Conservation (phyloP, 2,888 invertebrate species). For the Lepas anatifera region DNA sequence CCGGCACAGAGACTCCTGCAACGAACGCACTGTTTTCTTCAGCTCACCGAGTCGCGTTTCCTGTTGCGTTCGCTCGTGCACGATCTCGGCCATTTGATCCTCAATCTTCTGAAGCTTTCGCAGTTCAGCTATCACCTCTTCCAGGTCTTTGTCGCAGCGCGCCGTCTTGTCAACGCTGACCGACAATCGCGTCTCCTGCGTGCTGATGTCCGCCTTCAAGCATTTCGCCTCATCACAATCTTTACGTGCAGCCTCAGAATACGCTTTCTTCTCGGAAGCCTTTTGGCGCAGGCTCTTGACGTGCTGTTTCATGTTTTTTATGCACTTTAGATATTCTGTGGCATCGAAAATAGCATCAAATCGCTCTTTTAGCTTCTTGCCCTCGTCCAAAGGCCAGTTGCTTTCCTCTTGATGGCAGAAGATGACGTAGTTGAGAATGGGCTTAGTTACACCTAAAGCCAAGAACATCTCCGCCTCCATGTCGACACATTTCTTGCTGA, state of each 20-base stretch:
- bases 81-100: slow-evolving; percentile 14
- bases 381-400: slow-evolving; percentile 90
- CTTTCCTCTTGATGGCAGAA: slow-evolving; percentile 99
- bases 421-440: slow-evolving; percentile 89
- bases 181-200: neutral
- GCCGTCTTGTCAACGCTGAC: slow-evolving; percentile 13
- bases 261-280: slow-evolving; percentile 14
- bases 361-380: slow-evolving; percentile 79
- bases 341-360: slow-evolving; percentile 99
- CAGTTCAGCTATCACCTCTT: slow-evolving; percentile 16
- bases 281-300: slow-evolving; percentile 17
- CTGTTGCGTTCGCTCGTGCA: neutral
- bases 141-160: neutral
- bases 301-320: slow-evolving; percentile 51
- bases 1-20: slow-evolving; percentile 13
- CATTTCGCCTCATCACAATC: slow-evolving; percentile 16
- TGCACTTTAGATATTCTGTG: slow-evolving; percentile 76
- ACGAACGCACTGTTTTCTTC: neutral
- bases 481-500: slow-evolving; percentile 47
- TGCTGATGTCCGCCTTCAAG: slow-evolving; percentile 1
- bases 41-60: neutral
- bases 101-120: slow-evolving; percentile 15
- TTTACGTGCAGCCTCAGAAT: slow-evolving; percentile 12
- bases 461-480: slow-evolving; percentile 56
- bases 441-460: slow-evolving; percentile 74